These are phyloP conservation scores for Gila robusta DNA, from an alignment of 2,797 vertebrate species.

Conservation along the genomic window DNA sequence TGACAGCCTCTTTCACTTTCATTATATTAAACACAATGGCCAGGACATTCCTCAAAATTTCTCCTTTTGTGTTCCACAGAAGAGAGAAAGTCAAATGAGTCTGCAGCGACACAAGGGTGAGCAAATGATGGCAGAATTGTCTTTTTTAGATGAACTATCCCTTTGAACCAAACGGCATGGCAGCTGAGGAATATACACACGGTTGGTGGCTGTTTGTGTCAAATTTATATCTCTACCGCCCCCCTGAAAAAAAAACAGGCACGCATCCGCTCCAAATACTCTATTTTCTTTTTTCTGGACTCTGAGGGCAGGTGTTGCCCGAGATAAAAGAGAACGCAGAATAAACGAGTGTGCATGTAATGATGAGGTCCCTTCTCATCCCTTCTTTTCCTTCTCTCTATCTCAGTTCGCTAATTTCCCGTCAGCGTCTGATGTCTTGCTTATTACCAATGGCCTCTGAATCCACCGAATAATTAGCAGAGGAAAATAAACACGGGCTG, in stretches of 20 bases:
- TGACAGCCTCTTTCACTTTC: not conserved
- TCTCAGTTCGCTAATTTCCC: constrained; percentile 50
- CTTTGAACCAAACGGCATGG: constrained; percentile 4
- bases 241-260: not conserved
- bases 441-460: constrained; percentile 55
- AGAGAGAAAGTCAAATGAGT: constrained; percentile 10
- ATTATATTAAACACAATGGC: constrained; percentile 1
- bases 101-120: not conserved
- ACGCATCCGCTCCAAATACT: constrained; percentile 12
- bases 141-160: constrained; percentile 9
- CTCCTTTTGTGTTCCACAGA: constrained; percentile 17
- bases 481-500: constrained; percentile 39
- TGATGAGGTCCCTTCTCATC: constrained; percentile 53
- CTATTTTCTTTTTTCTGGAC: constrained; percentile 36
- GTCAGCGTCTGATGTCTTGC: constrained; percentile 59
- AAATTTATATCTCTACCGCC: constrained; percentile 27
- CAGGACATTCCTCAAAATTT: not conserved
- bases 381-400: constrained; percentile 29
- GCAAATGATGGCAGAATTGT: constrained; percentile 20
- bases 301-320: constrained; percentile 42
- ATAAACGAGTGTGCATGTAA: constrained; percentile 51
- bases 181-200: constrained; percentile 20
- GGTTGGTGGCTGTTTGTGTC: constrained; percentile 7
- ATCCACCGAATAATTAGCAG: constrained; percentile 58
- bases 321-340: constrained; percentile 49